Evolutionary conservation across 2,797 vertebrate species (phyloP).

Genomic region (Sebastes trivittatus): DNA sequence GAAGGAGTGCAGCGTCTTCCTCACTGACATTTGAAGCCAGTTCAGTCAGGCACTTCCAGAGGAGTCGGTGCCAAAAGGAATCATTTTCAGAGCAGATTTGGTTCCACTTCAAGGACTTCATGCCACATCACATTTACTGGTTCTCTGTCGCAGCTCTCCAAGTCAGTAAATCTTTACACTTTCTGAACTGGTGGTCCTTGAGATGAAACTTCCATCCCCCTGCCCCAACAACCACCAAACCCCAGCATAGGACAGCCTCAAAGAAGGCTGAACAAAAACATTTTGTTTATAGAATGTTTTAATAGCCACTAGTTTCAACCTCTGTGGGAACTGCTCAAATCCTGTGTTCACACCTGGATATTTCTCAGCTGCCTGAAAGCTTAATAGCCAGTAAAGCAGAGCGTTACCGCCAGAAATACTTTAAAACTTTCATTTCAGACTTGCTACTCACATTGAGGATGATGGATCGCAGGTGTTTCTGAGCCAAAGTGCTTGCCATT

Average conservation of each 20-base stretch:
- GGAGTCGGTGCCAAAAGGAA: constrained; percentile 51
- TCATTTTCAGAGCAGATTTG: constrained; percentile 52
- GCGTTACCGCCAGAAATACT: background rate
- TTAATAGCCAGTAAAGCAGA: background rate
- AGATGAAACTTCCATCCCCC: background rate
- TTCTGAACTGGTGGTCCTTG: constrained; percentile 14
- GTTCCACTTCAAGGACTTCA: constrained; percentile 44
- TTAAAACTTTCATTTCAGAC: constrained; percentile 11
- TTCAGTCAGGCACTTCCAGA: constrained; percentile 41
- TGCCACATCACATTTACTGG: constrained; percentile 49
- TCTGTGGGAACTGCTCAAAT: background rate
- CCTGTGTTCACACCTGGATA: background rate
- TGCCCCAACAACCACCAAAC: background rate
- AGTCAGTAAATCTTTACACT: constrained; percentile 16
- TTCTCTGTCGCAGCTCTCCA: constrained; percentile 25
- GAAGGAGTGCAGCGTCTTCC: constrained; percentile 18
- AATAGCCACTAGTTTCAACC: background rate
- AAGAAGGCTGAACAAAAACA: background rate
- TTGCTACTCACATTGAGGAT: constrained; percentile 88
- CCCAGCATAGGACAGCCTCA: background rate
- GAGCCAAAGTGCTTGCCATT: constrained; percentile 95
- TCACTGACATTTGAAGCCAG: constrained; percentile 33
- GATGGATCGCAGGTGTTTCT: constrained; percentile 96
- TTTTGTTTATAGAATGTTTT: background rate
- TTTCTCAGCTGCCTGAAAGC: background rate